phyloP scores from a whole-genome alignment of 2,888 invertebrate species.

The Cordilura impudica region DNA sequence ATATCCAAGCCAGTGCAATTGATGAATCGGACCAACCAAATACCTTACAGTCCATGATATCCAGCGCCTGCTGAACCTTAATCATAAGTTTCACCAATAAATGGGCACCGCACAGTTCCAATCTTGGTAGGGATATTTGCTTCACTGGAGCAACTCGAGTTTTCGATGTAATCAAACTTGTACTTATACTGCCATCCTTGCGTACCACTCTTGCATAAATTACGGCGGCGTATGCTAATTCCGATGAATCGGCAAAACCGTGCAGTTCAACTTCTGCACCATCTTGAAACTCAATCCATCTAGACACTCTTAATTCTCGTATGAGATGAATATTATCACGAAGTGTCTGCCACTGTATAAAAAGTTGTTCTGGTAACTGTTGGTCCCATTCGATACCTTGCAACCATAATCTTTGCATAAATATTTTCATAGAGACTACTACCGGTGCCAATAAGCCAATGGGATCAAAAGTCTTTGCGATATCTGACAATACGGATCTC shows the following conservation, averaged over 20 bases:
- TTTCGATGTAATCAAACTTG: background rate
- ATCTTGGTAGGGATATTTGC: background rate
- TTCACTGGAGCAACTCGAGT: background rate
- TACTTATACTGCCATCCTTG: background rate
- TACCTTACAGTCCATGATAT: background rate
- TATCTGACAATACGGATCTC: constrained; percentile 13
- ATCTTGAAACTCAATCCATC: constrained; percentile 18
- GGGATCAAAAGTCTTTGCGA: constrained; percentile 32
- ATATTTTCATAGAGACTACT: constrained; percentile 9
- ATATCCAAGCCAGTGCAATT: constrained; percentile 27
- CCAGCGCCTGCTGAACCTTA: background rate
- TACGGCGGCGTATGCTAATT: constrained; percentile 40
- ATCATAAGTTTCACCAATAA: constrained; percentile 25
- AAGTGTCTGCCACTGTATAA: background rate
- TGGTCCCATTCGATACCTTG: constrained; percentile 20
- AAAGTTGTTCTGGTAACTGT: no score
- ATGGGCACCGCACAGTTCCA: constrained; percentile 26
- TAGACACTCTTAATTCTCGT: background rate
- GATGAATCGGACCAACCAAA: constrained; percentile 43
- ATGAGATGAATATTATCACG: background rate
- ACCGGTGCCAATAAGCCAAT: constrained; percentile 24
- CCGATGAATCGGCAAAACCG: constrained; percentile 38
- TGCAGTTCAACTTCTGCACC: constrained; percentile 23
- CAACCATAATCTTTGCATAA: constrained; percentile 41
- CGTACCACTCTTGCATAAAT: constrained; percentile 20